Percentiles rank a stretch among this genome's conserved stretches.
These are phyloP conservation scores for Phyllostomus hastatus DNA, from an alignment of 2,113 vertebrate genomes.

Conservation along the genomic window DNA sequence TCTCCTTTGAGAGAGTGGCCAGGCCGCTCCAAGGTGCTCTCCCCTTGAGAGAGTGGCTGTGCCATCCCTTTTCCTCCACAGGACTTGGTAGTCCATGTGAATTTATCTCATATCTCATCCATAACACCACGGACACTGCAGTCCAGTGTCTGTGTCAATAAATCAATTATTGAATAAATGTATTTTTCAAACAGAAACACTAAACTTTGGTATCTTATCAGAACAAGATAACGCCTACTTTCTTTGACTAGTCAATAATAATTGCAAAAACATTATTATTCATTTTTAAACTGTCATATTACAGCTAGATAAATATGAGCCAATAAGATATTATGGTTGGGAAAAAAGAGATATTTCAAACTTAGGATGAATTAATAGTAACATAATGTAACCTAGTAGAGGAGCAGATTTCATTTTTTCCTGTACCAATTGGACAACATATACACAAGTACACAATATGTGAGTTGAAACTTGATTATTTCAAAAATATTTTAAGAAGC, in stretches of 20 bases:
- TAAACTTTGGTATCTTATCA: not conserved
- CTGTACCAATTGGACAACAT: not conserved
- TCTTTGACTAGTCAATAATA: not conserved
- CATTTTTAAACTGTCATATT: not conserved
- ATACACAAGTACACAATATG: not conserved
- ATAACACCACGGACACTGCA: no score
- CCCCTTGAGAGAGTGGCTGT: no score
- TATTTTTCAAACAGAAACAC: conserved; percentile 2
- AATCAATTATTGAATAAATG: conserved; percentile 33
- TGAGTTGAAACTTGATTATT: not conserved
- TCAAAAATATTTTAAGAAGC: not conserved
- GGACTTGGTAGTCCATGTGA: no score
- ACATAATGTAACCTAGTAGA: not conserved
- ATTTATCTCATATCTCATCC: no score
- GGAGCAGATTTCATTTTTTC: not conserved
- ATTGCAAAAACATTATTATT: conserved; percentile 13
- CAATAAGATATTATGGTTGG: not conserved
- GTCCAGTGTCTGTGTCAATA: not conserved
- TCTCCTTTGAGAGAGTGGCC: no score
- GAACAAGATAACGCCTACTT: not conserved
- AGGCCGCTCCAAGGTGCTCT: no score
- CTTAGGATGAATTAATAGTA: not conserved
- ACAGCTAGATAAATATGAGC: not conserved
- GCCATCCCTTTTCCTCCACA: no score
- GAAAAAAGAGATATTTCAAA: not conserved